These are phyloP conservation scores for Ivindomyrus marchei DNA, from an alignment of 2,113 vertebrate species.

Conservation along the genomic window DNA sequence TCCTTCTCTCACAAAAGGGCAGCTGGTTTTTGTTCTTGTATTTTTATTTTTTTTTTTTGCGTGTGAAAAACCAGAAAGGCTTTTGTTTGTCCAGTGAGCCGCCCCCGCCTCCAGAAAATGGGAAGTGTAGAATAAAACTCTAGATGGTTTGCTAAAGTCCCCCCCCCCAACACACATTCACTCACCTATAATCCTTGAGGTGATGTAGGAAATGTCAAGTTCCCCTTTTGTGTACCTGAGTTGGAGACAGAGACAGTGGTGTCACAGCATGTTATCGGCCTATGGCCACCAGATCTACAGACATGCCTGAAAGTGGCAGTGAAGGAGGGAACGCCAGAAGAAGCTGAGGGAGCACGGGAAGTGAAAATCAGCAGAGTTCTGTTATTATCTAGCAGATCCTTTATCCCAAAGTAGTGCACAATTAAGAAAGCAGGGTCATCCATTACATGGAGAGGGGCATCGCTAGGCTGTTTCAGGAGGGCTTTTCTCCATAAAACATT, in stretches of 20 bases:
- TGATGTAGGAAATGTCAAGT: constrained; percentile 94
- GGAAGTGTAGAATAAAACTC: background rate
- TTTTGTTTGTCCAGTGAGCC: background rate
- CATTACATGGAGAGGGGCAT: background rate
- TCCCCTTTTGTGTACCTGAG: constrained; percentile 94
- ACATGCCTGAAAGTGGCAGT: background rate
- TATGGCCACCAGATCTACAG: background rate
- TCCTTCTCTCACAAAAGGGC: background rate
- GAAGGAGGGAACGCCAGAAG: background rate
- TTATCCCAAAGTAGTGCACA: background rate
- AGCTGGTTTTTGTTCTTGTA: background rate
- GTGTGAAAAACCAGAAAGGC: background rate
- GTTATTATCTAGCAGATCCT: background rate
- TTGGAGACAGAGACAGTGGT: constrained; percentile 24
- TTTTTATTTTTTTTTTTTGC: background rate
- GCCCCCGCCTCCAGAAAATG: background rate
- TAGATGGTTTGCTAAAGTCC: background rate
- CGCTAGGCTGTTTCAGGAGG: background rate
- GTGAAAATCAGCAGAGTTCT: background rate
- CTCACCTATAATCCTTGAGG: constrained; percentile 94
- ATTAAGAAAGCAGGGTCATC: background rate
- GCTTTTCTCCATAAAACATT: background rate
- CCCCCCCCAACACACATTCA: constrained; percentile 7
- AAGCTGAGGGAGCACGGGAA: background rate
- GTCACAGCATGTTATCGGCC: background rate